Base-by-base conservation (phyloP, 2,113 vertebrate genomes). In the Anhinga rufa region DNA sequence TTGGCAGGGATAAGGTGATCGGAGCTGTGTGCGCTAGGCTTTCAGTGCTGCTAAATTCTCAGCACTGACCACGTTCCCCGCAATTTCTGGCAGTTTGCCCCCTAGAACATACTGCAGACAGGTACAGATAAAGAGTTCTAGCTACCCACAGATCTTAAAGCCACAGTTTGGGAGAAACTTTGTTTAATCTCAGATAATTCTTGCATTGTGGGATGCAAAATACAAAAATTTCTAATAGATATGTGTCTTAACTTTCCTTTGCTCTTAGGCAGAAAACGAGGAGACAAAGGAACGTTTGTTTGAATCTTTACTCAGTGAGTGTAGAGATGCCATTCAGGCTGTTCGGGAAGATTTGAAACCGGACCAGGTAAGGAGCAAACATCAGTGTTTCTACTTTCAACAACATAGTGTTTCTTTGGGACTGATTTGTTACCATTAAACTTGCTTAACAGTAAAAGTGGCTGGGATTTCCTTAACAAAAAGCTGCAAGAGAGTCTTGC, bases 261-360 rank as follows among this genome's bases (percentile, higher is more conserved):
- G 48, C 54, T 85, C 31, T 58, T 97, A 99, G 99, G 98, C 99
- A 72, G 98, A 98, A 86, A 99, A 99, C 8, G 99, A 99, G 87
- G 99, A 99, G 74, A 99, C 99, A 72, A 99, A 99, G 95, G 99
- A 99, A 93, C 99, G 98, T 34, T 98, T 99, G 88, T 99, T 99
- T 78, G 99, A 99, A 70, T 99, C 99, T 49, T 97, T 99, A 86
- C 98, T 99, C 98, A 99, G 98, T 7, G 99, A 99, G 97, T 99
- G 99, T 93, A 99, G 99, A 97, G 99, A 99, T 93, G 99, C 99
- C 91, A 99, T 99, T 93, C 99, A 99, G 97, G 99, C 99, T 12
- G 99, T 99, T 55, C 98, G 98, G 68, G 99, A 99, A 52, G 99
- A 99, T 44, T 97, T 99, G 60, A 99, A 99, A 97, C 98, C 97